Conservation (phyloP, 2,888 invertebrate species). For the Xylota sylvarum region DNA sequence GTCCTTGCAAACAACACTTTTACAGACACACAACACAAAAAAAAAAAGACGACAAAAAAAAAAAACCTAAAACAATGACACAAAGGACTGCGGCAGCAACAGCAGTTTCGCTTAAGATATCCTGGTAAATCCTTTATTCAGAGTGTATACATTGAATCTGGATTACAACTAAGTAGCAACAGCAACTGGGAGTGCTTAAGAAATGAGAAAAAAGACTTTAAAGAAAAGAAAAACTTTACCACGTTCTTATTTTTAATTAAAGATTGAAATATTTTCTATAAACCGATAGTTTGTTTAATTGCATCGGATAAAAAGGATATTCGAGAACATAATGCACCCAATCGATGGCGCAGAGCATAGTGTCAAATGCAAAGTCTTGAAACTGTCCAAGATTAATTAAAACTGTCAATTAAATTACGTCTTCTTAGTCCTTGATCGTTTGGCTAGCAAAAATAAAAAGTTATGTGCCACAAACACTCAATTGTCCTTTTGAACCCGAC, state of each 20-base stretch:
- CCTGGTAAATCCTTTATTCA: slow-evolving; percentile 65
- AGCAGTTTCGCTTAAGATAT: slow-evolving; percentile 48
- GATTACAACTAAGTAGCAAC: slow-evolving; percentile 56
- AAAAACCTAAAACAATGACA: slow-evolving; percentile 54
- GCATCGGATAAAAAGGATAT: slow-evolving; percentile 35
- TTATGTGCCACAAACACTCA: slow-evolving; percentile 56
- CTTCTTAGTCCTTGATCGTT: slow-evolving; percentile 25
- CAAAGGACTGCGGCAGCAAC: slow-evolving; percentile 32
- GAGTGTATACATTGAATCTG: slow-evolving; percentile 55
- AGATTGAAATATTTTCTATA: slow-evolving; percentile 28
- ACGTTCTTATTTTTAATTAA: slow-evolving; percentile 54
- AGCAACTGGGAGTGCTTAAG: slow-evolving; percentile 17
- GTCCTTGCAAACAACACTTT: slow-evolving; percentile 17
- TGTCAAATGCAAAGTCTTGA: slow-evolving; percentile 66
- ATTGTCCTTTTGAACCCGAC: slow-evolving; percentile 22
- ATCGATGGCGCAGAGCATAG: slow-evolving; percentile 45
- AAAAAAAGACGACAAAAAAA: not conserved
- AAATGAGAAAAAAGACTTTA: slow-evolving; percentile 5
- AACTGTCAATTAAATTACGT: slow-evolving; percentile 62
- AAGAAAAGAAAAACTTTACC: slow-evolving; percentile 1
- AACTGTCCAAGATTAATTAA: slow-evolving; percentile 69
- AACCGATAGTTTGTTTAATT: slow-evolving; percentile 30
- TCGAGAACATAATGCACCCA: slow-evolving; percentile 25
- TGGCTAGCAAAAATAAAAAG: slow-evolving; percentile 13
- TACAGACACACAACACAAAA: slow-evolving; percentile 21